Conservation (phyloP, 2,888 invertebrate genomes). For the Xylota segnis region DNA sequence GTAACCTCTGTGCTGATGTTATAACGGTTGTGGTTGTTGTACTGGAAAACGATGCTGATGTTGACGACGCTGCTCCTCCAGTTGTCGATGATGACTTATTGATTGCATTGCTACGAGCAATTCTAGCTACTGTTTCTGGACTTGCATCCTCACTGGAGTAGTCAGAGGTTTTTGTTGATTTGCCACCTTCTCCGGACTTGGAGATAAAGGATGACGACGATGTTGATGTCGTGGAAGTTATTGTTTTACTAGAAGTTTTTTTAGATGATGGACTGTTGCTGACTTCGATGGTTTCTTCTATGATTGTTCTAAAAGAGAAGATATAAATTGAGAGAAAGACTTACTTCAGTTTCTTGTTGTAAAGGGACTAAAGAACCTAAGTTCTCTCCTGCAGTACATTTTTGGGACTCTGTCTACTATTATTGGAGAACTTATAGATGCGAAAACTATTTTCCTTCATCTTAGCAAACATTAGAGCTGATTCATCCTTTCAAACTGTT, state of each 20-base stretch:
- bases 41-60: constrained; percentile 38
- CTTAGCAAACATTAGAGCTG: too few relatives aligned
- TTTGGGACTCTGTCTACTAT: too few relatives aligned
- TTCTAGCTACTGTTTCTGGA: constrained; percentile 79
- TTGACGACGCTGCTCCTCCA: constrained; percentile 40
- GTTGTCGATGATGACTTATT: not conserved
- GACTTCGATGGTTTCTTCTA: constrained; percentile 82
- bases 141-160: constrained; percentile 86
- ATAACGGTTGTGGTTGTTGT: constrained; percentile 77
- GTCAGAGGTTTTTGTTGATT: constrained; percentile 85
- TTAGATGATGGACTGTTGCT: constrained; percentile 78
- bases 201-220: constrained; percentile 64
- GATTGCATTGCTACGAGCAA: constrained; percentile 39
- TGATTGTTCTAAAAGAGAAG: constrained; percentile 80
- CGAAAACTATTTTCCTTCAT: too few relatives aligned
- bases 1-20: constrained; percentile 75
- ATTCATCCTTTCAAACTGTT: too few relatives aligned
- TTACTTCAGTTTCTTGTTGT: too few relatives aligned
- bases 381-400: too few relatives aligned
- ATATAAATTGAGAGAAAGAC: not conserved
- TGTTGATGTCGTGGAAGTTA: constrained; percentile 75
- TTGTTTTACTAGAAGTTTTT: constrained; percentile 64
- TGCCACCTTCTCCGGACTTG: constrained; percentile 53
- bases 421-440: too few relatives aligned
- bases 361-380: too few relatives aligned